Evolutionary conservation across 1,140 invertebrate species (phyloP).

Genomic region (Pollicipes pollicipes): DNA sequence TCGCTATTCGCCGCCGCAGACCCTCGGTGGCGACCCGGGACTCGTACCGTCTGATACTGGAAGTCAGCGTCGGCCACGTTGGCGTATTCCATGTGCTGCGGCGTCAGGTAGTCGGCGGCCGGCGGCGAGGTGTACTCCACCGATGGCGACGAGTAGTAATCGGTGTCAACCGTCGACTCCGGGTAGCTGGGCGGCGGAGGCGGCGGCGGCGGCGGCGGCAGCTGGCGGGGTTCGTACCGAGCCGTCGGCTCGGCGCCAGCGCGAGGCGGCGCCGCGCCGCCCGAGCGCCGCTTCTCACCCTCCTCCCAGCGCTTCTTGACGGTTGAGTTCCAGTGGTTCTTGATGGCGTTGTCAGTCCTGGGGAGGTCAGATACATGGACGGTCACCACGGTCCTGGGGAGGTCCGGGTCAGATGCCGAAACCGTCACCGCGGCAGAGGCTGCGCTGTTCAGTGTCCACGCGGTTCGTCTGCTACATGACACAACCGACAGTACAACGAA

Average conservation of each 20-base stretch:
- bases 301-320: conserved; percentile 34
- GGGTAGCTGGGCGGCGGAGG: background rate
- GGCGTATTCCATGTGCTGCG: background rate
- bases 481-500: too few relatives aligned
- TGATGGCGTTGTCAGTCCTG: conserved; percentile 94
- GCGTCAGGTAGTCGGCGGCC: background rate
- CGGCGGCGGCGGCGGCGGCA: too few relatives aligned
- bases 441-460: too few relatives aligned
- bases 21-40: too few relatives aligned
- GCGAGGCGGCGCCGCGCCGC: too few relatives aligned
- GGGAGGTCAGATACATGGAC: too few relatives aligned
- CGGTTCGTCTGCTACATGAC: too few relatives aligned
- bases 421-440: too few relatives aligned
- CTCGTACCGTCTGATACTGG: background rate
- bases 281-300: background rate
- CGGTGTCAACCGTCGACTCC: background rate
- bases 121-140: background rate
- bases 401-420: background rate
- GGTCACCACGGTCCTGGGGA: too few relatives aligned
- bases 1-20: too few relatives aligned
- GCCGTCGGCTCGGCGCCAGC: too few relatives aligned
- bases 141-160: background rate
- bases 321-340: conserved; percentile 98
- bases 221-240: background rate
- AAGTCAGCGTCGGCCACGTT: background rate